phyloP scores from a whole-genome alignment of 2,797 vertebrate genomes.

The Discoglossus pictus region DNA sequence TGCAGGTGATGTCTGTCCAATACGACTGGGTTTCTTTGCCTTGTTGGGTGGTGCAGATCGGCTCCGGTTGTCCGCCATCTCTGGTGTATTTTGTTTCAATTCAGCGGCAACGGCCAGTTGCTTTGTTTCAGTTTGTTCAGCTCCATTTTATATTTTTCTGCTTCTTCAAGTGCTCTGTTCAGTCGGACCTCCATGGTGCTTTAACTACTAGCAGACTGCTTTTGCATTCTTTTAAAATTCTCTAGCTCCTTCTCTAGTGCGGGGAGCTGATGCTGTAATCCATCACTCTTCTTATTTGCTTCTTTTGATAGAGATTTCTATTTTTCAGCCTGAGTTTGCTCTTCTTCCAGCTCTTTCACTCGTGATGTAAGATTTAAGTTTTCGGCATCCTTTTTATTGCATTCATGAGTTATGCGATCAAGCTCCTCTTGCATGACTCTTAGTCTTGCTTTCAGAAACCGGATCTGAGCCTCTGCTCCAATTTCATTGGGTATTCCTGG shows the following conservation, averaged over 20 bases:
- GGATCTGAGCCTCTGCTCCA: conserved; percentile 83
- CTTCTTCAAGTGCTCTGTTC: conserved; percentile 90
- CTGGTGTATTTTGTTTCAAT: neutral
- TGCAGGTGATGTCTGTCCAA: neutral
- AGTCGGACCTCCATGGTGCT: conserved; percentile 82
- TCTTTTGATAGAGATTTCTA: conserved; percentile 81
- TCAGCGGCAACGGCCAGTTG: conserved; percentile 52
- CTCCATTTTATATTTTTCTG: conserved; percentile 80
- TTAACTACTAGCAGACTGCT: conserved; percentile 77
- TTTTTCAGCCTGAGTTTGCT: conserved; percentile 84
- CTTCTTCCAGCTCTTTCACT: conserved; percentile 82
- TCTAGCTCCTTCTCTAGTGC: conserved; percentile 85
- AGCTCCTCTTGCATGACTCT: conserved; percentile 87
- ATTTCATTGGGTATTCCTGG: conserved; percentile 68
- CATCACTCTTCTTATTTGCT: conserved; percentile 75
- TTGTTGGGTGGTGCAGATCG: neutral
- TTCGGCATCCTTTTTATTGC: conserved; percentile 87
- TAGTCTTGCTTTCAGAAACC: conserved; percentile 88
- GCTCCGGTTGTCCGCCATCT: conserved; percentile 34
- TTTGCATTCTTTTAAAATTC: conserved; percentile 76
- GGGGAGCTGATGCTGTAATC: conserved; percentile 78
- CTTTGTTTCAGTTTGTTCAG: conserved; percentile 82
- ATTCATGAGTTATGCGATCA: conserved; percentile 77
- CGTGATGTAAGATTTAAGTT: conserved; percentile 73
- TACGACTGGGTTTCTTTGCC: conserved; percentile 16